phyloP scores from a whole-genome alignment of 2,797 vertebrate species.

The Onychomys torridus region DNA sequence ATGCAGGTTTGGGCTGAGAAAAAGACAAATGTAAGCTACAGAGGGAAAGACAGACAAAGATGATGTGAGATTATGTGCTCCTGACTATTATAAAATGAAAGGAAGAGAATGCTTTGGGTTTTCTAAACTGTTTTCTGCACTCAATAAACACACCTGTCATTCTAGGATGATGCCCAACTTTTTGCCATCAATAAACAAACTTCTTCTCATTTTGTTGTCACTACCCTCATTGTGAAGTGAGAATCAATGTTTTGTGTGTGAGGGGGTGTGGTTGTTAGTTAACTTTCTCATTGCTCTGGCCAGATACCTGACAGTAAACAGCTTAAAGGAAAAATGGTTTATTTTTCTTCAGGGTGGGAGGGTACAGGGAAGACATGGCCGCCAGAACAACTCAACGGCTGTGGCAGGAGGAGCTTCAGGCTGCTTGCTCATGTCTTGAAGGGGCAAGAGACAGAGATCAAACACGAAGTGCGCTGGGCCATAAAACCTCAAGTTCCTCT shows the following conservation, averaged over 20 bases:
- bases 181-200: background rate
- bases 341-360: background rate
- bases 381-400: accelerated
- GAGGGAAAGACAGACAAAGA: background rate
- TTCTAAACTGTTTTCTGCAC: background rate
- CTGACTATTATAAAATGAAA: background rate
- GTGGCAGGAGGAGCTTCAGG: background rate
- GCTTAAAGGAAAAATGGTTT: background rate
- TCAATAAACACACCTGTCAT: too few species aligned
- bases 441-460: background rate
- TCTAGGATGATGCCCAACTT: background rate
- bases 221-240: background rate
- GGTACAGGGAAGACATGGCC: too few species aligned
- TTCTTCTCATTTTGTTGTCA: background rate
- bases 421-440: background rate
- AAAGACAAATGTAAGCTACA: background rate
- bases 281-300: background rate
- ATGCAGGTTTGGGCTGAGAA: too few species aligned
- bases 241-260: background rate
- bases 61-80: background rate
- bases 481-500: background rate
- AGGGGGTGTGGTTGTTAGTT: background rate
- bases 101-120: too few species aligned
- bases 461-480: background rate
- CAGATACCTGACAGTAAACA: background rate